Base-by-base conservation (phyloP, 2,797 vertebrate species). In the Platyrinchus mystaceus region DNA sequence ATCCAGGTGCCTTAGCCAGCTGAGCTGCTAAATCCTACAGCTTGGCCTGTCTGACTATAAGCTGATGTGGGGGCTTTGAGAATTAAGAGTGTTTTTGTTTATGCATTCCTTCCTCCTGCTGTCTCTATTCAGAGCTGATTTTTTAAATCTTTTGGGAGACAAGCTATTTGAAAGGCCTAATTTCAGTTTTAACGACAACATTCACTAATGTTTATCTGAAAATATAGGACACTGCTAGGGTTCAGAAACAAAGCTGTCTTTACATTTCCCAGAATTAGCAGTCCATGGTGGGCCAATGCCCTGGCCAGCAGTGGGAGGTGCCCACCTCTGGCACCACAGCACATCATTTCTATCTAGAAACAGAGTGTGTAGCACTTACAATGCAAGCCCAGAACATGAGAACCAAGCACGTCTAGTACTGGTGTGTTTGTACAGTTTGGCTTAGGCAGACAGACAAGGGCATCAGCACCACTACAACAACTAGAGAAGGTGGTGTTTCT, bases 21-120 rank as follows among this genome's bases (percentile, higher is more conserved):
- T 95, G 86, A 96, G 90, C 96, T 92, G 95, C 95, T 96, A 96
- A 97, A 96, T 95, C 95, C 93, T 79, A 64, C 93, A 93, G 91
- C 95, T 94, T 96, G 95, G 91, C 87, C 87, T 91, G 94, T 84
- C 94, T 95, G 91, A 87, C 85, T 94, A 32, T 94, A 96, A 96
- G 91, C 94, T 96, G 93, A 92, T 94, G 91, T 91, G 89, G 87
- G 84, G 68, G 87, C 93, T 96, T 96, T 94, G 94, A 91, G 95
- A 93, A 97, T 96, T 96, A 96, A 92, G 83, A 81, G 74, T 94
- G 87, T 1, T 95, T 96, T 94, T 97, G 89, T 96, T 97, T 95
- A 94, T 91, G 83, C 75, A 77, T 94, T 96, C 91, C 63, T 90
- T 94, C 83, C 53, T 96, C 83, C 93, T 87, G 88, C 70, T 84